Evolutionary conservation across 2,113 vertebrate species (phyloP), one percentile per base, ranked within the genome.

Genomic region (Pseudorasbora parva): DNA sequence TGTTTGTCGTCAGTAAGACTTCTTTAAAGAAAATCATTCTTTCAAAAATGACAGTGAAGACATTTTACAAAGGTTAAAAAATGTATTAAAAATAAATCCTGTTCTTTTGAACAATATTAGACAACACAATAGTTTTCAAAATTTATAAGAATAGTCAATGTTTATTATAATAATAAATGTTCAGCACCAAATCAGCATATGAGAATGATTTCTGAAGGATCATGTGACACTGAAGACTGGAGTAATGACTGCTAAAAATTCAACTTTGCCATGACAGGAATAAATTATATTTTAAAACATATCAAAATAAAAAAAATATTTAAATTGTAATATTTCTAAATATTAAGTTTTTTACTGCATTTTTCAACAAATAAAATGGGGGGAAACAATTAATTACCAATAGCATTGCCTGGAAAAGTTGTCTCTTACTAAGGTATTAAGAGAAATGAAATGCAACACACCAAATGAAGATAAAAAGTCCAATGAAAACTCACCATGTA

Each of bases 401-500:
- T 64, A 11, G 66, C 33, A 69, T 9, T 69, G 33, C 9, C 64
- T 21, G 17, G 30, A 21, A 68, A 68, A 37, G 17, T 19, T 69
- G 19, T 68, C 64, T 0, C 25, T 71, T 45, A 71, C 37, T 71
- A 14, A 23, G 10, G 21, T 45, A 23, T 71, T 72, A 23, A 25
- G 6, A 25, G 23, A 74, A 51, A 30, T 51, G 0, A 74, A 74
- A 74, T 19, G n/a, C 2, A 12, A 27, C 25, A 27, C 14, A 49
- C 14, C 3, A 23, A 8, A 4, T 37, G 4, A 41, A 21, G 8
- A 1, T 21, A 69, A 83, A 66, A 62, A 49, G 72, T 47, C 14
- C 1, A 15, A 43, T 8, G 8, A 77, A 77, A 15, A 82, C 95
- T 95, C 93, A 97, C 96, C 96, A 97, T 97, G 87, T 97, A 97